These are phyloP conservation scores for Gulo gulo DNA, from an alignment of 2,113 vertebrate genomes.

Conservation along the genomic window DNA sequence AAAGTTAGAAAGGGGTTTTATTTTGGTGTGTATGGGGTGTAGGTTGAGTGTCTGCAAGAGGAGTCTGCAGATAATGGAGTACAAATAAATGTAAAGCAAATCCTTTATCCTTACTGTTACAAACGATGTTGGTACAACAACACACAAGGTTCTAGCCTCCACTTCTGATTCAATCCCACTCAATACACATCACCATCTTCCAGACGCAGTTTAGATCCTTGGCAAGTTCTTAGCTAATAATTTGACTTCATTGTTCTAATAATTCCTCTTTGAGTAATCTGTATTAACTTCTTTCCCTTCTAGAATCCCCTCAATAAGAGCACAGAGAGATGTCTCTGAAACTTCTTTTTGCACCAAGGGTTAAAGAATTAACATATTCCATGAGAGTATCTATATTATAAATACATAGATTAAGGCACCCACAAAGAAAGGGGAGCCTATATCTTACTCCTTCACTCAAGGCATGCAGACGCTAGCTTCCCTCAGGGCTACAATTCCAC, in stretches of 20 bases:
- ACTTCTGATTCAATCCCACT: background rate
- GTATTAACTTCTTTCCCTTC: background rate
- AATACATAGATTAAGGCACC: background rate
- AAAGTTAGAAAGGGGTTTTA: background rate
- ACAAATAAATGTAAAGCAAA: background rate
- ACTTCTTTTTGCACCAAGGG: background rate
- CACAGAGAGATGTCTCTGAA: background rate
- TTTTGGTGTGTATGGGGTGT: background rate
- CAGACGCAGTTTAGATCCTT: background rate
- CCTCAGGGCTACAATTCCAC: background rate
- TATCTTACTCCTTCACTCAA: background rate
- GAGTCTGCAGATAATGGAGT: background rate
- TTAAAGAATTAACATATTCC: background rate
- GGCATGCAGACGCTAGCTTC: background rate
- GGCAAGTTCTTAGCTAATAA: background rate
- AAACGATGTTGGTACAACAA: background rate
- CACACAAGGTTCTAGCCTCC: background rate
- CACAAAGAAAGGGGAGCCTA: background rate
- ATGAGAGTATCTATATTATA: background rate
- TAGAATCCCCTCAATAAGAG: background rate
- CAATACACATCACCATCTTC: background rate
- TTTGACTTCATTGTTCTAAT: no score
- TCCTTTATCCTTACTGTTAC: background rate
- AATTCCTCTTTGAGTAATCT: background rate
- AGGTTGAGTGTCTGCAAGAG: background rate